phyloP scores from a whole-genome alignment of 2,888 invertebrate genomes.

The Sycophila texana region DNA sequence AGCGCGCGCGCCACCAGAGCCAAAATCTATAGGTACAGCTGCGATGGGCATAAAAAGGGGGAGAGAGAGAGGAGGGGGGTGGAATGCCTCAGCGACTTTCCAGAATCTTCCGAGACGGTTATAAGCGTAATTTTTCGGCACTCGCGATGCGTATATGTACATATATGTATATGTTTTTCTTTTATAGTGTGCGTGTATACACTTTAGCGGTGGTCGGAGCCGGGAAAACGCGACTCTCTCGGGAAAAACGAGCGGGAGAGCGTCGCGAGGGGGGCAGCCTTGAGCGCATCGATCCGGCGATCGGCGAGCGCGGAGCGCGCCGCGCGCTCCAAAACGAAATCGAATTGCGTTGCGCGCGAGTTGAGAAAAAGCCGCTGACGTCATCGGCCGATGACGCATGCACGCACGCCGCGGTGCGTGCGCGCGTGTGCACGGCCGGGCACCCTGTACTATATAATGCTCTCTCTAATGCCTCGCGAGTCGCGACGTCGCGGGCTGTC shows the following conservation, averaged over 20 bases:
- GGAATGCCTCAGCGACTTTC: neutral
- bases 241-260: neutral
- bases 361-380: conserved; percentile 62
- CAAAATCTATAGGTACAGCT: conserved; percentile 7
- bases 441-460: conserved; percentile 4
- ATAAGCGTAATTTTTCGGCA: neutral
- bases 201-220: too few relatives aligned
- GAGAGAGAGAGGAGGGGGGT: too few relatives aligned
- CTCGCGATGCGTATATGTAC: too few relatives aligned
- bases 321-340: neutral
- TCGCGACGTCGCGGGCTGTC: too few relatives aligned
- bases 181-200: too few relatives aligned
- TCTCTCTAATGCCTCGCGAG: neutral
- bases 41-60: neutral
- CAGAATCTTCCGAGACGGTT: conserved; percentile 33
- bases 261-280: neutral
- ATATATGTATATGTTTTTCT: too few relatives aligned
- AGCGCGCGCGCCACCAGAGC: neutral
- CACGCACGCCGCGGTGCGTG: conserved; percentile 12
- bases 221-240: too few relatives aligned
- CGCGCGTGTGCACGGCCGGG: neutral
- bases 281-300: neutral
- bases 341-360: neutral
- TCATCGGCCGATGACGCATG: conserved; percentile 66
- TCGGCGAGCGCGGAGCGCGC: neutral